Evolutionary conservation across 2,113 vertebrate species (phyloP).

Genomic region (Meleagris gallopavo): DNA sequence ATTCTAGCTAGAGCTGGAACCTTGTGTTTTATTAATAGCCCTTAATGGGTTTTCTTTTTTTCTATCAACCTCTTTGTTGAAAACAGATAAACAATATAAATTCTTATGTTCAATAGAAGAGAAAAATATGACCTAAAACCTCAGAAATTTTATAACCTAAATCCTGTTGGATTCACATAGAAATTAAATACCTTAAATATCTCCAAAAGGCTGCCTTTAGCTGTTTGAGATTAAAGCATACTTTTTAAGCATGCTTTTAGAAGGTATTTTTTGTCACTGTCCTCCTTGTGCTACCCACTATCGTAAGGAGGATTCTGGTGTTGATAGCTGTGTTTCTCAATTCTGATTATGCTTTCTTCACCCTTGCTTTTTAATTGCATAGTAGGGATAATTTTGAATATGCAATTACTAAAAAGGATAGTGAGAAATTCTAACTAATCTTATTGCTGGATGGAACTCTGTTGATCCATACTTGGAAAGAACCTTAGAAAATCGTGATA

Average conservation of each 20-base stretch:
- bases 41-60: background rate
- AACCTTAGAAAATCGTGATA: background rate
- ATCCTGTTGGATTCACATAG: background rate
- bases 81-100: background rate
- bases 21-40: background rate
- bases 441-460: background rate
- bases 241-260: background rate
- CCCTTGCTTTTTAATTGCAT: background rate
- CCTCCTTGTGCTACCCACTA: background rate
- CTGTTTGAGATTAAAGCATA: background rate
- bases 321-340: background rate
- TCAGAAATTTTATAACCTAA: background rate
- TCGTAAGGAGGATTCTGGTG: rapidly evolving
- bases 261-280: background rate
- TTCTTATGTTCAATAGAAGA: background rate
- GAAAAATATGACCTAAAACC: background rate
- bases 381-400: background rate
- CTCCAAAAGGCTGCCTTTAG: background rate
- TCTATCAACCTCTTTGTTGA: background rate
- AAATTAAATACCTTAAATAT: background rate
- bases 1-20: background rate
- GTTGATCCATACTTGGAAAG: background rate
- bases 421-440: background rate
- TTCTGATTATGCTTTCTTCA: background rate
- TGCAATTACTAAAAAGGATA: background rate